A percentile compares a stretch with the other conserved stretches of the same genome.
These are phyloP conservation scores for Dicranocentrus wangi DNA, from an alignment of 2,888 invertebrate species.

Conservation along the genomic window DNA sequence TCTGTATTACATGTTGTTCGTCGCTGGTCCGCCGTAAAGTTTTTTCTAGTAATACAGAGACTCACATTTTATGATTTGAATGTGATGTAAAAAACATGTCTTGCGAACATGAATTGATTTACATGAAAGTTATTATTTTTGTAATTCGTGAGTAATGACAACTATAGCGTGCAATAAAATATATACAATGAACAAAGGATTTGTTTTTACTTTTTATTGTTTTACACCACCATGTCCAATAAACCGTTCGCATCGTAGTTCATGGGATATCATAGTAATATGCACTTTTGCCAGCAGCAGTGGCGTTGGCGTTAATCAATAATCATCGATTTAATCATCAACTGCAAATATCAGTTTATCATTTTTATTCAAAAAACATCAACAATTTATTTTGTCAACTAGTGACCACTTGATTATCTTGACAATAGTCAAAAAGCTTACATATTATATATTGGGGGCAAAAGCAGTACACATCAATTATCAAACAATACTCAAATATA, in stretches of 20 bases:
- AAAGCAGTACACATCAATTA: no score
- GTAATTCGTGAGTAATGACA: constrained; percentile 48
- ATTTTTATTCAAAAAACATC: constrained; percentile 44
- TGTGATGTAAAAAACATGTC: background rate
- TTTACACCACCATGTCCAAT: background rate
- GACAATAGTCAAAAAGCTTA: no score
- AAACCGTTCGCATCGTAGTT: no score
- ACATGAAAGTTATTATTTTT: constrained; percentile 51
- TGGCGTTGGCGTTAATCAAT: no score
- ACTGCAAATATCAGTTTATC: constrained; percentile 4
- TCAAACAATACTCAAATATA: no score
- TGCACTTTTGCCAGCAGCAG: no score
- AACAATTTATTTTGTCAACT: constrained; percentile 48
- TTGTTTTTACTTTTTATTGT: background rate
- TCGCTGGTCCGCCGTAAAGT: no score
- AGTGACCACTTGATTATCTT: no score
- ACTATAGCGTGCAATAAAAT: constrained; percentile 50
- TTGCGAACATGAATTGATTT: constrained; percentile 5
- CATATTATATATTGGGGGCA: no score
- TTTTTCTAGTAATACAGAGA: background rate
- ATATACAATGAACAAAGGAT: constrained; percentile 15
- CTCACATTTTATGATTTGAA: background rate
- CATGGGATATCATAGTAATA: no score
- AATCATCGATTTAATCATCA: background rate
- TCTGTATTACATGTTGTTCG: no score